Conservation (phyloP, 2,888 invertebrate species). For the Taenaris catops region DNA sequence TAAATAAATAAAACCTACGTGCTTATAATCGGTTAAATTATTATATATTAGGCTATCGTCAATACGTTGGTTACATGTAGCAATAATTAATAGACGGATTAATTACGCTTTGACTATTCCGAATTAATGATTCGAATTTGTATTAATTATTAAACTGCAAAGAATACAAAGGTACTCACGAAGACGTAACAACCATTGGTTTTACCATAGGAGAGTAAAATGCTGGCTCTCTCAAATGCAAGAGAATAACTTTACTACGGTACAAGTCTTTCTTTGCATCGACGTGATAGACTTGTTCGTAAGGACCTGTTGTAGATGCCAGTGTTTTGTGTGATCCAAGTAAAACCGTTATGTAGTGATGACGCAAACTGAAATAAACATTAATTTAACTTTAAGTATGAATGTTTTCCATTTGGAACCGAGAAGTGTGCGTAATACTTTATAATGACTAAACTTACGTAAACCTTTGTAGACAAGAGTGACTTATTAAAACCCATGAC, state of each 20-base stretch:
- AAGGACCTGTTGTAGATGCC: conserved; percentile 79
- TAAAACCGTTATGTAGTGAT: conserved; percentile 81
- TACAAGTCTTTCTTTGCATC: conserved; percentile 79
- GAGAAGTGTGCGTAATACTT: no score
- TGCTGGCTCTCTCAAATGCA: conserved; percentile 81
- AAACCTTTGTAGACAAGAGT: conserved; percentile 70
- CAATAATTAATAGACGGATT: no score
- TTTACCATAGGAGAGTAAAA: conserved; percentile 82
- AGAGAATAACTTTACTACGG: conserved; percentile 79
- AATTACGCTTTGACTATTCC: no score
- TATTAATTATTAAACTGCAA: no score
- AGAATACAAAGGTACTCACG: conserved; percentile 45
- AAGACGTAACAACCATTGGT: conserved; percentile 79
- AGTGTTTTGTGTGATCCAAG: conserved; percentile 84
- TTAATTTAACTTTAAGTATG: no score
- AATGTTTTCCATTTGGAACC: no score
- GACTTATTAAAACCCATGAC: conserved; percentile 83
- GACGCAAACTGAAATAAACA: conserved; percentile 69
- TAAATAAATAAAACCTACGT: no score
- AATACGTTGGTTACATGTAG: no score
- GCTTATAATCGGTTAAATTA: no score
- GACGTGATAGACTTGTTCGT: conserved; percentile 84
- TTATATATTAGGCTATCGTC: no score
- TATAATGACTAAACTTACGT: conserved; percentile 38
- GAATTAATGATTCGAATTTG: no score